phyloP scores from a whole-genome alignment of 2,797 vertebrate species.

The Hybognathus amarus region DNA sequence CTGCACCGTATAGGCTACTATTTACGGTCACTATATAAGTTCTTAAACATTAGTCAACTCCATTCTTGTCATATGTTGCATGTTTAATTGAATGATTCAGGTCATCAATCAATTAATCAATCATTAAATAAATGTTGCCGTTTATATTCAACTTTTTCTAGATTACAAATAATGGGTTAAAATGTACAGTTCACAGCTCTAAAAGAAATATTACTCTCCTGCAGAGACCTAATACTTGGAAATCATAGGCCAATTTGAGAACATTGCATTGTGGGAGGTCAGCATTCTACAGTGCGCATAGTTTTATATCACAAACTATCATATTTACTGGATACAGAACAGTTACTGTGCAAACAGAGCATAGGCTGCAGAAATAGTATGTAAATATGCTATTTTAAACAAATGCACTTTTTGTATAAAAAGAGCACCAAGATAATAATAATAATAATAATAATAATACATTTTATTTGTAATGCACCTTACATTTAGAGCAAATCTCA shows the following conservation, averaged over 20 bases:
- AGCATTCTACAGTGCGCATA: background rate
- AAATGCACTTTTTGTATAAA: background rate
- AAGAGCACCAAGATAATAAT: too few species aligned
- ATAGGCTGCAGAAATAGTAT: background rate
- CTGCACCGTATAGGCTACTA: background rate
- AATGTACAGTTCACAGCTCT: too few species aligned
- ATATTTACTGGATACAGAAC: background rate
- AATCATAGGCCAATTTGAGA: background rate
- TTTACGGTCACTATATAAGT: too few species aligned
- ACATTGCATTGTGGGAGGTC: background rate
- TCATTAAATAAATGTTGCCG: background rate
- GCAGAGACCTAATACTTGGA: too few species aligned
- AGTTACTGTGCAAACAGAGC: background rate
- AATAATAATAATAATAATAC: too few species aligned
- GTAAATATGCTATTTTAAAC: background rate
- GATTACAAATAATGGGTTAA: background rate
- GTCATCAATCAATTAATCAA: background rate
- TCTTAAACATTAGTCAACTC: background rate
- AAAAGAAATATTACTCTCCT: background rate
- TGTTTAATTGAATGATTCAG: background rate
- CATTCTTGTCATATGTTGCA: background rate
- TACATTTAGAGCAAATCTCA: too few species aligned
- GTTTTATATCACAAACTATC: background rate
- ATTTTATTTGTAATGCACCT: too few species aligned
- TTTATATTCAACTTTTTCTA: background rate